Evolutionary conservation across 2,113 vertebrate species (phyloP).

Genomic region (Phaethornis superciliosus): DNA sequence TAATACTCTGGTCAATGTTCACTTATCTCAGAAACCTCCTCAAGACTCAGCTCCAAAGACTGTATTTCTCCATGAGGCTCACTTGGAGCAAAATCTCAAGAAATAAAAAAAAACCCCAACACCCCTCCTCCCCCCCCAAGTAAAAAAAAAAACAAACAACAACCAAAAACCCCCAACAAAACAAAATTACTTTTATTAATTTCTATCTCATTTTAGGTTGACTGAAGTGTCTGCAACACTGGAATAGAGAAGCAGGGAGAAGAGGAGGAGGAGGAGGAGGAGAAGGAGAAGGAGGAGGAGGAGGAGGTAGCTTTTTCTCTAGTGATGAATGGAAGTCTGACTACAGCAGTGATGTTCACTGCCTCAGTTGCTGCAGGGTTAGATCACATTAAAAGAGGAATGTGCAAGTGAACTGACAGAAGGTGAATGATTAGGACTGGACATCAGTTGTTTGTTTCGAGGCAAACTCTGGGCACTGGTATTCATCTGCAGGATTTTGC

Average conservation of each 20-base stretch:
- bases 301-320: background rate
- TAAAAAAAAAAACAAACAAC: too few species aligned
- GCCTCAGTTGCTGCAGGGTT: slow-evolving; percentile 69
- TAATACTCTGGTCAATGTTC: background rate
- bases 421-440: slow-evolving; percentile 58
- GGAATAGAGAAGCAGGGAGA: background rate
- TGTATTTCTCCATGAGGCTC: background rate
- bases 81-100: background rate
- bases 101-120: background rate
- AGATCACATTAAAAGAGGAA: slow-evolving; percentile 63
- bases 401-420: slow-evolving; percentile 57
- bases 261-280: background rate
- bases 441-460: slow-evolving; percentile 65
- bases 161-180: too few species aligned
- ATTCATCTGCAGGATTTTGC: background rate
- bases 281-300: background rate
- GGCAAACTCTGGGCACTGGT: background rate
- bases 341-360: slow-evolving; percentile 47
- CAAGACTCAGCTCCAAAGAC: background rate
- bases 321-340: slow-evolving; percentile 65
- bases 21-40: background rate
- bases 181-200: background rate
- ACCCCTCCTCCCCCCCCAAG: too few species aligned
- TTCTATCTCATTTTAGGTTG: background rate
- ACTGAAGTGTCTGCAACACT: background rate